Evolutionary conservation across 2,888 invertebrate genomes (phyloP), one percentile per base, ranked within the genome.

Genomic region (Drosophila melanosoma): DNA sequence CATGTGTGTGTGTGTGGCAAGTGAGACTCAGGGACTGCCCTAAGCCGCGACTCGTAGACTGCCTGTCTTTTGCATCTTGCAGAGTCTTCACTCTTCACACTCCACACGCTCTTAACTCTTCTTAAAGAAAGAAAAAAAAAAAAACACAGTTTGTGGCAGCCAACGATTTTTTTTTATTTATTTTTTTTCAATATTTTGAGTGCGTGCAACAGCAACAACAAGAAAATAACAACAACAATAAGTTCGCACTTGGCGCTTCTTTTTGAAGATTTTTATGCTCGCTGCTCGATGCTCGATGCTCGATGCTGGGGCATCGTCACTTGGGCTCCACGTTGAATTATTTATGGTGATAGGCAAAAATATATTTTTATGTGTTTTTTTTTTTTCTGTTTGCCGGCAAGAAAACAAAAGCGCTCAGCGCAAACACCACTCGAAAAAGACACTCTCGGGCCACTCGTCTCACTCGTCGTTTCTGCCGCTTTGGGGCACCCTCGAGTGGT

Each of bases 281-380:
- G 48, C 36, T 36, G 67, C 52, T 57, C 68, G 40, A 45, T 66
- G 70, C 58, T 57, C 68, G 40, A 45, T 66, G 70, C 58, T 60
- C 59, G 53, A 63, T 71, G 66, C 40, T 73, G 23, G 36, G 54
- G 57, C 68, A 58, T 42, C 56, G 59, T 68, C 74, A 66, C 73
- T 70, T 61, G 59, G 60, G 63, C 71, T 63, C 75, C 42, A 60
- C 72, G 85, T 83, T 84, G 85, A 89, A 91, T 91, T 90, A 91
- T 90, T 90, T 89, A 91, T 82, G 83, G 86, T 90, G 90, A 91
- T 90, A 80, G 89, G 90, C 90, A 91, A 86, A 86, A 77, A 89
- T 83, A 89, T 83, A 85, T 72, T 80, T 86, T 84, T 87, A 74
- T 81, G 70, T 78, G 71, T 59, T 82, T 84, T 79, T 81, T 73